Evolutionary conservation across 2,888 invertebrate species (phyloP).

Genomic region (Campoletis raptor): DNA sequence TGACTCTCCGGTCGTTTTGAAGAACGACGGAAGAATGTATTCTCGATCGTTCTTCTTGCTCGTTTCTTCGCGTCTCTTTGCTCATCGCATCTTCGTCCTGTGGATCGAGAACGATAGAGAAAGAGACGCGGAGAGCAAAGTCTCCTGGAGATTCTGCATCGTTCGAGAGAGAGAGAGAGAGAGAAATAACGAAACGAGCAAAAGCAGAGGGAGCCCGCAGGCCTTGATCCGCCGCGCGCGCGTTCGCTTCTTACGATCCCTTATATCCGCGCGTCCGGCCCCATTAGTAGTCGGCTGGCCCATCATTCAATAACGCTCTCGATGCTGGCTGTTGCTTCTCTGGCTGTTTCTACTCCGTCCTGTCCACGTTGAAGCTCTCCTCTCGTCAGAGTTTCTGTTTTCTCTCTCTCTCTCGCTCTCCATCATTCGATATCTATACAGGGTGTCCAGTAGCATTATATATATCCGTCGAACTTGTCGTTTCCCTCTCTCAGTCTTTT

Average conservation of each 20-base stretch:
- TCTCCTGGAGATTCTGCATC: conserved; percentile 33
- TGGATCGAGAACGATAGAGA: conserved; percentile 3
- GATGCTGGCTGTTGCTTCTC: conserved; percentile 74
- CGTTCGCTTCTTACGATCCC: conserved; percentile 79
- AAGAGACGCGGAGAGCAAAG: conserved; percentile 26
- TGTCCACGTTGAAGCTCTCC: conserved; percentile 69
- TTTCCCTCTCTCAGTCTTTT: neutral
- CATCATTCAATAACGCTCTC: conserved; percentile 84
- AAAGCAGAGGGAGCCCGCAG: conserved; percentile 72
- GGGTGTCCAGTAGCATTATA: conserved; percentile 66
- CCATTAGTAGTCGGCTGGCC: conserved; percentile 84
- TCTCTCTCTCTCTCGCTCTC: conserved; percentile 54
- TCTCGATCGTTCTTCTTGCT: conserved; percentile 58
- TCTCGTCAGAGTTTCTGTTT: conserved; percentile 65
- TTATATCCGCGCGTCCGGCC: conserved; percentile 83
- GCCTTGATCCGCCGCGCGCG: conserved; percentile 79
- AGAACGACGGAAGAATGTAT: conserved; percentile 80
- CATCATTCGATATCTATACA: conserved; percentile 66
- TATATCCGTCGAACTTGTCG: neutral
- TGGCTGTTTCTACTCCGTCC: conserved; percentile 52
- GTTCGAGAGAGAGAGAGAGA: conserved; percentile 46
- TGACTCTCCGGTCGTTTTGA: conserved; percentile 66
- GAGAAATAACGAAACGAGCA: conserved; percentile 57
- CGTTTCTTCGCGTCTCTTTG: conserved; percentile 68
- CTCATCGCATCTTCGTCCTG: conserved; percentile 59